Base-by-base conservation (phyloP, 2,797 vertebrate species). In the Leptodactylus fallax region DNA sequence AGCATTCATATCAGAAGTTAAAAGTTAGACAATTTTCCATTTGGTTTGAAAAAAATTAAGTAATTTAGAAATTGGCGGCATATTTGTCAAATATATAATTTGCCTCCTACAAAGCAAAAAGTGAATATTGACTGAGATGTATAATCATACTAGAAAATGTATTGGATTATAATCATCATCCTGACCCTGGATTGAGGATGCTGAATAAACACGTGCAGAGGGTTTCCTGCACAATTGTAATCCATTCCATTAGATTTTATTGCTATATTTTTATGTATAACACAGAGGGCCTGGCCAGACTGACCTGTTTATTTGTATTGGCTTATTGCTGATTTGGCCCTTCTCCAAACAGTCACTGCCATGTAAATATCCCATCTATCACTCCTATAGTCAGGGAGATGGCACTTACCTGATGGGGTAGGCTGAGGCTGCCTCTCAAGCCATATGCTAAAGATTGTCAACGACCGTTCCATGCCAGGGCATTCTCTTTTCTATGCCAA, bases 381-480 rank as follows among this genome's bases (percentile, higher is more conserved):
- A 97, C 91, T 93, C 93, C 92, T 93, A 90, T 86, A 91, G 93
- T 94, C 90, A 95, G 92, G 92, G 94, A 96, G 95, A 96, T 97
- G 97, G 96, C 97, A 96, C 95, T 94, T 95, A 97, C 96, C 97
- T 96, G 97, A 97, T 96, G 96, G 95, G 95, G 93, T 92, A 95
- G 96, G 95, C 95, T 95, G 96, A 95, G 96, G 95, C 94, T 94
- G 94, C 95, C 96, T 97, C 96, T 97, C 95, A 94, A 95, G 95
- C 97, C 98, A 98, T 98, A 99, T 99, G 97, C 95, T 96, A 93
- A 93, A 92, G 94, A 96, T 97, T 98, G 97, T 98, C 97, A 97
- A 95, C 92, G 94, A 93, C 95, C 96, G 95, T 94, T 95, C 94
- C 94, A 94, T 93, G 97, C 98, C 97, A 98, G 97, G 94, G 93